A percentile compares a stretch with the other conserved stretches of the same genome.
Conservation (phyloP, 2,797 vertebrate genomes). For the Hybognathus amarus region DNA sequence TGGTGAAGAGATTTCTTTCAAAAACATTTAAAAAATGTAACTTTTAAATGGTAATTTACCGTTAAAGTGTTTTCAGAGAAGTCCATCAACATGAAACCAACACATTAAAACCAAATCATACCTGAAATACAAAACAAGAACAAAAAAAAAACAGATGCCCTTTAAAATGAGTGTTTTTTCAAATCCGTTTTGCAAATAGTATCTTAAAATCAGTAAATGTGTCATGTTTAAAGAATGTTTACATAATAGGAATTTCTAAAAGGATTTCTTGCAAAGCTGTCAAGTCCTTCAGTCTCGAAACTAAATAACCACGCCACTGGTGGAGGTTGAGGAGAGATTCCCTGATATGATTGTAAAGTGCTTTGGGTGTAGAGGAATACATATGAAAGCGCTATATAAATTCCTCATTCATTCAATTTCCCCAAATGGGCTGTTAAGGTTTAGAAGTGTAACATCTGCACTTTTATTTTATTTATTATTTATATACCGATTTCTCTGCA, state of each 20-base stretch:
- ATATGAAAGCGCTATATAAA: no score
- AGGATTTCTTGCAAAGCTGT: conserved; percentile 2
- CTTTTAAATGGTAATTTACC: no score
- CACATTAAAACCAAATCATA: background rate
- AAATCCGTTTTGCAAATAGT: background rate
- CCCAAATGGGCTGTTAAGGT: background rate
- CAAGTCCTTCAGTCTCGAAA: background rate
- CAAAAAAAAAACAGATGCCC: background rate
- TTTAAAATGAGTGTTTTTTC: background rate
- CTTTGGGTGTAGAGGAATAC: no score
- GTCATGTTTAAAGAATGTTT: background rate
- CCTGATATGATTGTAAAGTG: no score
- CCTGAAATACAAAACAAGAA: no score
- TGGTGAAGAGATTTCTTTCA: no score
- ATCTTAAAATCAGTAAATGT: background rate
- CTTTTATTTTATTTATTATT: no score
- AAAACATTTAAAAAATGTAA: no score
- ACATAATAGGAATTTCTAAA: background rate
- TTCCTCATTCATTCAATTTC: background rate
- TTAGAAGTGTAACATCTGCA: background rate
- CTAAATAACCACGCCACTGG: background rate
- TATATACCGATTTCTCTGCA: no score
- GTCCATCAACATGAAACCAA: no score
- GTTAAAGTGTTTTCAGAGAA: no score
- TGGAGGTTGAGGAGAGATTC: no score